These are phyloP conservation scores for Holothuria glaberrima DNA, from an alignment of 35 echinoderm and acorn worm genomes.

Conservation along the genomic window DNA sequence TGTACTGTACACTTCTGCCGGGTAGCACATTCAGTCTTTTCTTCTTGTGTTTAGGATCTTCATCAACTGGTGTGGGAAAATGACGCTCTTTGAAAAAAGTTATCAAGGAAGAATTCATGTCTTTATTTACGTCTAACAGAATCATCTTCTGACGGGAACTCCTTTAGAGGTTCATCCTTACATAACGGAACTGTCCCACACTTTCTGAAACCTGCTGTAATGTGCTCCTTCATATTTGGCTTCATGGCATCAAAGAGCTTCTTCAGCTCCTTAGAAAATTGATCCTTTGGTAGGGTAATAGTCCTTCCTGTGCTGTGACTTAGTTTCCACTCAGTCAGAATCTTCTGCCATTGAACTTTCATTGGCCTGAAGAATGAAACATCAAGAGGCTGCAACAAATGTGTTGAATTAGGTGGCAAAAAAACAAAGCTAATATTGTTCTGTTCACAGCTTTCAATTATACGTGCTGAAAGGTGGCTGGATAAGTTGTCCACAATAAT, in stretches of 20 bases:
- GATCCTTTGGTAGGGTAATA: background rate
- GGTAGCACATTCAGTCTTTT: background rate
- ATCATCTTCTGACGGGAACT: background rate
- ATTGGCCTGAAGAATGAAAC: background rate
- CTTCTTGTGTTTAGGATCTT: background rate
- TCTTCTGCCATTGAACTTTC: background rate
- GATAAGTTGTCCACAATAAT: background rate
- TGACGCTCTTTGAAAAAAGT: no score
- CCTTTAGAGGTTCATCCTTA: background rate
- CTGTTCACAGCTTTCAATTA: constrained; percentile 4
- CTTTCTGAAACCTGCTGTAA: background rate
- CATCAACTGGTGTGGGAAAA: background rate
- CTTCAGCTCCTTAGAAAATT: background rate
- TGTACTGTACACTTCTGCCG: background rate
- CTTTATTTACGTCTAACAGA: no score
- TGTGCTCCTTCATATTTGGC: background rate
- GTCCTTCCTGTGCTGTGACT: background rate
- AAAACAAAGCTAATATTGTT: constrained; percentile 1
- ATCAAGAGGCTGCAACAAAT: background rate
- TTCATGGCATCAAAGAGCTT: background rate
- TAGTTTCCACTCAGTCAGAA: constrained; percentile 1
- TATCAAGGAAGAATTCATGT: no score
- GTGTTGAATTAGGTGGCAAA: constrained; percentile 1
- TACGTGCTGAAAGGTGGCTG: background rate
- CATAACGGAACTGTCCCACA: background rate